phyloP scores from a whole-genome alignment of 2,888 invertebrate genomes.

The Pollenia angustigena region DNA sequence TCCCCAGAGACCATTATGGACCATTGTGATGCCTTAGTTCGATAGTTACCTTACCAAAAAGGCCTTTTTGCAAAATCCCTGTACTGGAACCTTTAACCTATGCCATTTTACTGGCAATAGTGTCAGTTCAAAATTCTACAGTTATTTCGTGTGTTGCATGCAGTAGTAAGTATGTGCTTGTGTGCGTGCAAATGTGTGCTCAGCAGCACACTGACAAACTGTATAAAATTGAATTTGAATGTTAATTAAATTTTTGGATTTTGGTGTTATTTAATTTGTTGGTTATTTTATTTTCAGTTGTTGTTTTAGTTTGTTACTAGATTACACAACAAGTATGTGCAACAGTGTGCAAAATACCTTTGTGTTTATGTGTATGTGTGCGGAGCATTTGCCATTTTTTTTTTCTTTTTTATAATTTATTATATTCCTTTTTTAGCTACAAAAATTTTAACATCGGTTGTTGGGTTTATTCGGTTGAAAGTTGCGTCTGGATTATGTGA shows the following conservation, averaged over 20 bases:
- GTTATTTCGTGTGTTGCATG: constrained; percentile 10
- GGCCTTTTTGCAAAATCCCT: neutral
- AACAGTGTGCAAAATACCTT: constrained; percentile 48
- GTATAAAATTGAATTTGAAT: constrained; percentile 72
- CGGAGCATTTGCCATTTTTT: neutral
- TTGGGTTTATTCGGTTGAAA: constrained; percentile 35
- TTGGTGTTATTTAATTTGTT: constrained; percentile 71
- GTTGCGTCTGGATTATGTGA: constrained; percentile 11
- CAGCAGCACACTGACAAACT: constrained; percentile 51
- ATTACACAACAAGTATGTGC: constrained; percentile 42
- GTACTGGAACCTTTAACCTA: neutral
- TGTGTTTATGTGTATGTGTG: neutral
- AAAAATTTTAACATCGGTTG: constrained; percentile 12
- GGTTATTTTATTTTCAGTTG: constrained; percentile 59
- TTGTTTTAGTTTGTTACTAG: neutral
- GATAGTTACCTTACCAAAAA: neutral
- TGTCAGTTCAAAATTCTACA: constrained; percentile 10
- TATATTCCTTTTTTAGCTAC: constrained; percentile 1
- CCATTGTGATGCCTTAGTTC: too few species aligned
- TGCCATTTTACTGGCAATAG: constrained; percentile 1
- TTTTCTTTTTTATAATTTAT: constrained; percentile 3
- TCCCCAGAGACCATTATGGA: too few species aligned
- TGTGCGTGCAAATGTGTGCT: constrained; percentile 8
- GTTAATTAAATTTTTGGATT: constrained; percentile 74
- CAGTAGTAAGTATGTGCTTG: neutral